Evolutionary conservation across 1,140 invertebrate genomes (phyloP), one percentile per base, ranked within the genome.

Genomic region (Subanguina moxae): DNA sequence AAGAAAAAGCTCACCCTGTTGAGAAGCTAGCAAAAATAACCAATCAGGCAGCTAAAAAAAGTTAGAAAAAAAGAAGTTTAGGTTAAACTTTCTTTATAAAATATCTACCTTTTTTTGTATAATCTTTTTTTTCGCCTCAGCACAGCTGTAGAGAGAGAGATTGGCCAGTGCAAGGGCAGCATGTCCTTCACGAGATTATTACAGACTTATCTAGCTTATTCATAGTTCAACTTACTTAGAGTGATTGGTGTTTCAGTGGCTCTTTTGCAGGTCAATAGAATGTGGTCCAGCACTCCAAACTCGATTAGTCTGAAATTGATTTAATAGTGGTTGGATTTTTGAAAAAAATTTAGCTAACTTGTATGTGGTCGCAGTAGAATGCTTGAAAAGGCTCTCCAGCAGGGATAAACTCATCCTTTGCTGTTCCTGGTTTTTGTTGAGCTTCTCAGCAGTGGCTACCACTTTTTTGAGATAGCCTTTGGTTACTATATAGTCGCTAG

Each of bases 101-200:
- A 52, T 52, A 15, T 15, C 25, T 28, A 78, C 85, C 67, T 85
- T 86, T 62, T 90, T 86, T 76, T 92, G 90, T 65, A 97, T 95
- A 93, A 98, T 97, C 0, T 90, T 90, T 84, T 96, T 91, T 83
- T 98, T 95, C 80, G 95, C 96, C 79, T 97, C 94, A 0, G 90
- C 88, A 0, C 94, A 93, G 71, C 94, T 94, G 80, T 97, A 98
- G 0, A 99, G 85, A 13, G 94, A 93, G 0, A 98, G 83, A 83
- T 99, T 99, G 0, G 94, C 94, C 15, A 98, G 83, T 0, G 94
- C 94, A 30, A 92, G 90, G 13, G 94, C 94, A 83, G 94, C 97
- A 82, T 61, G 58, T 43, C 58, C 48, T 52, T 3, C n/a, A 52
- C 3, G 11, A 38, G 11, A 38, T 38, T 5, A 38, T 38, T 38